A percentile compares a stretch with the other conserved stretches of the same genome.
Evolutionary conservation across 1,140 invertebrate species (phyloP).

Genomic region (Macrocentrus cingulum): DNA sequence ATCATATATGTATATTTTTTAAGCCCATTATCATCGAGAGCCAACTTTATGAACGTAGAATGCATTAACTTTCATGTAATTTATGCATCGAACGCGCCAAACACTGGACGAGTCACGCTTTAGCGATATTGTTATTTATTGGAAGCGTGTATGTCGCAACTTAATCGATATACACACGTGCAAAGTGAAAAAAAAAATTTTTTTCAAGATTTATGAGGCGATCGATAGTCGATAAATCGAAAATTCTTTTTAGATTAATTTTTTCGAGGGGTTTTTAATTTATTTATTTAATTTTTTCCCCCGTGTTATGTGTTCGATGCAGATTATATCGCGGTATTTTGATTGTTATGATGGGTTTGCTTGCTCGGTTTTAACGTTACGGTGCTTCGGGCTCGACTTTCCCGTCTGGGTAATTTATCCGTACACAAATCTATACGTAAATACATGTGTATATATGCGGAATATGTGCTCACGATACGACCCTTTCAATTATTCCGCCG

Average conservation of each 20-base stretch:
- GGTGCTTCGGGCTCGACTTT: background rate
- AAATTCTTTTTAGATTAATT: too few relatives aligned
- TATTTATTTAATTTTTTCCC: too few relatives aligned
- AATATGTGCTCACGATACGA: too few relatives aligned
- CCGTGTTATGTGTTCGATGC: too few relatives aligned
- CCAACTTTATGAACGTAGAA: conserved; percentile 9
- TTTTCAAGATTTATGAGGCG: background rate
- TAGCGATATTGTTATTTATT: conserved; percentile 15
- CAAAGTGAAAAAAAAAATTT: conserved; percentile 3
- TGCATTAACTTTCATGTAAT: conserved; percentile 11
- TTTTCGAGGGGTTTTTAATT: too few relatives aligned
- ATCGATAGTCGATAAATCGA: too few relatives aligned
- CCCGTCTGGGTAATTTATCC: background rate
- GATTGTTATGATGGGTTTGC: background rate
- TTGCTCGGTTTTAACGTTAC: background rate
- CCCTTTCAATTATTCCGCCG: conserved; percentile 31
- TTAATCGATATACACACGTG: background rate
- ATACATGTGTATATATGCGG: background rate
- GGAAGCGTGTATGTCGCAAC: conserved; percentile 3
- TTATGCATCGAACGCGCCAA: conserved; percentile 16
- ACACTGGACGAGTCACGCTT: conserved; percentile 1
- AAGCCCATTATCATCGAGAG: conserved; percentile 10
- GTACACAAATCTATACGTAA: conserved; percentile 12
- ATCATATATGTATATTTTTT: background rate
- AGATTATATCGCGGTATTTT: too few relatives aligned